These are phyloP conservation scores for Clupea harengus DNA, from an alignment of 2,113 vertebrate genomes.

Conservation along the genomic window DNA sequence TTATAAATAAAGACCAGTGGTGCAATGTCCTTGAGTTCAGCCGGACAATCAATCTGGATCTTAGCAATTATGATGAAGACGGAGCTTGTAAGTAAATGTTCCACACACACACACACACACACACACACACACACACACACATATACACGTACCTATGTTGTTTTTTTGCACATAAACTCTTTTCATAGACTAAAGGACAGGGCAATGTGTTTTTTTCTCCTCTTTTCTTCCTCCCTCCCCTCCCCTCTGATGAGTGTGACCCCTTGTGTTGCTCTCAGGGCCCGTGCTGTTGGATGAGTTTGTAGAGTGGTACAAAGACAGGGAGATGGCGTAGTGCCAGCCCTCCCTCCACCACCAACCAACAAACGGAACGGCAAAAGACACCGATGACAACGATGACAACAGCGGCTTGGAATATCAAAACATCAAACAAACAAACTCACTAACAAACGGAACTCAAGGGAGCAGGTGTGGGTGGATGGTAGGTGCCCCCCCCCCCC, in stretches of 20 bases:
- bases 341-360: constrained; percentile 23
- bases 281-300: constrained; percentile 99
- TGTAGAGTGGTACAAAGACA: constrained; percentile 99
- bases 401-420: constrained; percentile 56
- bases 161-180: not conserved
- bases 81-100: constrained; percentile 87
- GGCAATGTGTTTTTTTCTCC: not conserved
- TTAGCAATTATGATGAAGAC: constrained; percentile 98
- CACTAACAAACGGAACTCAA: constrained; percentile 60
- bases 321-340: constrained; percentile 88
- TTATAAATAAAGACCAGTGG: constrained; percentile 99
- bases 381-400: constrained; percentile 63
- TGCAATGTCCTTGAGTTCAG: constrained; percentile 99
- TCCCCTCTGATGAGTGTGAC: not conserved
- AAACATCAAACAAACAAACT: constrained; percentile 58
- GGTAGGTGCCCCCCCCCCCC: constrained; percentile 59
- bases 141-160: not conserved
- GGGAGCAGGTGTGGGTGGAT: constrained; percentile 51
- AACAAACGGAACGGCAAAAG: constrained; percentile 39
- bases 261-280: constrained; percentile 70
- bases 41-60: constrained; percentile 97
- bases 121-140: not conserved
- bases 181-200: not conserved
- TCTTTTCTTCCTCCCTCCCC: not conserved
- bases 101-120: not conserved